These are phyloP conservation scores for Campaea margaritaria DNA, from an alignment of 2,888 invertebrate species.

Conservation along the genomic window DNA sequence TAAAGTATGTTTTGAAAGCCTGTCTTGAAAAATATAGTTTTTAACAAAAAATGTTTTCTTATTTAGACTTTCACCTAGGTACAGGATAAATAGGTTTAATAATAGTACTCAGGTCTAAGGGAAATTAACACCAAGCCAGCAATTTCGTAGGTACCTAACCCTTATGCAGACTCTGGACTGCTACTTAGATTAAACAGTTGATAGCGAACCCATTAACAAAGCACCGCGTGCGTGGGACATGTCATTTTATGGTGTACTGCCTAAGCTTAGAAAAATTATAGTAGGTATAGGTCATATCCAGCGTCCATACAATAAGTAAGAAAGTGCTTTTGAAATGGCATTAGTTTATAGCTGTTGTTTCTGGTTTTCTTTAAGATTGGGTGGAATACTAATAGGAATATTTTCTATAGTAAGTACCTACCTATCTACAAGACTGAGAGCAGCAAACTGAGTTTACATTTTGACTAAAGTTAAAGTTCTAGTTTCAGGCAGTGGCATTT, in stretches of 20 bases:
- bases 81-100: too few species aligned
- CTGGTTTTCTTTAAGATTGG: conserved; percentile 78
- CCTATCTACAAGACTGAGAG: background rate
- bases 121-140: background rate
- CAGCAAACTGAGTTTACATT: too few species aligned
- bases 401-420: conserved; percentile 66
- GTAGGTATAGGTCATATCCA: background rate
- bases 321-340: conserved; percentile 56
- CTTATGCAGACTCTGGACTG: background rate
- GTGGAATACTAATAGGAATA: conserved; percentile 72
- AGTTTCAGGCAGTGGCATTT: conserved; percentile 65
- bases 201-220: background rate
- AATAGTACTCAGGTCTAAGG: too few species aligned
- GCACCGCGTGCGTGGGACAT: background rate
- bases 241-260: background rate
- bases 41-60: too few species aligned
- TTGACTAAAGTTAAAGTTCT: conserved; percentile 11
- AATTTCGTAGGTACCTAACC: too few species aligned
- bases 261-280: background rate
- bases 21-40: too few species aligned
- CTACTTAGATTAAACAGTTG: conserved; percentile 1
- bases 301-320: background rate
- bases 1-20: too few species aligned
- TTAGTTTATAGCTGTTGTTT: conserved; percentile 79
- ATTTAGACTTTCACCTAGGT: too few species aligned